Percentiles rank a stretch among this genome's conserved stretches.
phyloP scores from a whole-genome alignment of 2,113 vertebrate genomes.

The Passerina amoena region DNA sequence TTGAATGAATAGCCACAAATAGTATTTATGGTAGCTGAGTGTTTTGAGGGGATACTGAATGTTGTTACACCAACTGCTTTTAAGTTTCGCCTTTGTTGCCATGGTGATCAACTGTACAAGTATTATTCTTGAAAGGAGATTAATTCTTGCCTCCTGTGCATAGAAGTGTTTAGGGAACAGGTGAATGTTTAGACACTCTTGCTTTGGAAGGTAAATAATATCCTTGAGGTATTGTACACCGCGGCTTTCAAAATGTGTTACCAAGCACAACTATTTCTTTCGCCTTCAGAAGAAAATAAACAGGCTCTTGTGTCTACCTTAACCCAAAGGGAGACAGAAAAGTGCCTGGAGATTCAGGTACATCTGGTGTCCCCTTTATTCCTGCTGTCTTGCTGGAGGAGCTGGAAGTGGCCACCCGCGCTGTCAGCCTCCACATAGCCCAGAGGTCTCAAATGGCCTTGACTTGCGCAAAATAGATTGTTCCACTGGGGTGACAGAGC shows the following conservation, averaged over 20 bases:
- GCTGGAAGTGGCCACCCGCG: neutral
- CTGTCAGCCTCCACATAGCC: neutral
- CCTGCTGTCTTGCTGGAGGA: slow-evolving; percentile 4
- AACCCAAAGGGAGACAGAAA: neutral
- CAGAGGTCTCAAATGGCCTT: slow-evolving; percentile 37
- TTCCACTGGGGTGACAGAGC: slow-evolving; percentile 35
- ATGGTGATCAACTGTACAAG: neutral
- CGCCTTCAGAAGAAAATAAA: neutral
- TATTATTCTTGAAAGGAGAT: neutral
- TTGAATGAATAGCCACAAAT: neutral
- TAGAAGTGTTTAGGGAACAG: neutral
- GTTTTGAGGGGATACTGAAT: neutral
- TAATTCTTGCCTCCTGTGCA: neutral
- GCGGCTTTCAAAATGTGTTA: neutral
- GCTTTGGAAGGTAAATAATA: slow-evolving; percentile 18
- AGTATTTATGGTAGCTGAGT: neutral
- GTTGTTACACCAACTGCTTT: neutral
- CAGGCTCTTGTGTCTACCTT: neutral
- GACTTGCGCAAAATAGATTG: slow-evolving; percentile 49
- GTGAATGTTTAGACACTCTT: neutral
- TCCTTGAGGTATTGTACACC: neutral
- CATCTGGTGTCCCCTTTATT: neutral
- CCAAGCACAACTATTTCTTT: neutral
- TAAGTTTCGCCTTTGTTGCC: neutral
- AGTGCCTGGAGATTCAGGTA: neutral